These are phyloP conservation scores for Chondrilla cf. caribensis DNA, from an alignment of 37 sponge, comb jelly and placozoan species.

Conservation along the genomic window DNA sequence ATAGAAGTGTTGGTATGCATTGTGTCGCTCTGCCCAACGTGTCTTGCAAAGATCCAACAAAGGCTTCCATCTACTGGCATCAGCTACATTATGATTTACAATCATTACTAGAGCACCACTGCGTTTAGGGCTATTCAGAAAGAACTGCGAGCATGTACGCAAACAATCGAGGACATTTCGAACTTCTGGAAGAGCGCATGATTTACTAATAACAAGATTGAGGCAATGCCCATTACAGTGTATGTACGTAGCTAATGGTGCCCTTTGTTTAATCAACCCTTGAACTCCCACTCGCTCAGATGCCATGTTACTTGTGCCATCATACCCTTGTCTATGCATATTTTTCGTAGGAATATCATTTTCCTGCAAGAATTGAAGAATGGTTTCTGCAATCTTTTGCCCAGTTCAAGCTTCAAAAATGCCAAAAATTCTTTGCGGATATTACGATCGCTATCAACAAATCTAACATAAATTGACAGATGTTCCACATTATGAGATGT, in stretches of 20 bases:
- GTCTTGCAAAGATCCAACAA: constrained; percentile 50
- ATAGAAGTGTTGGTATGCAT: constrained; percentile 51
- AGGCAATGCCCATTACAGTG: constrained; percentile 60
- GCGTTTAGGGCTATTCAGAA: constrained; percentile 39
- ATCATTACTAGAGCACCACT: constrained; percentile 31
- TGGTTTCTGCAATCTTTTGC: constrained; percentile 34
- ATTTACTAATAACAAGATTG: constrained; percentile 37
- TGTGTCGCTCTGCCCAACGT: constrained; percentile 52
- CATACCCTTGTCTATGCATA: constrained; percentile 61
- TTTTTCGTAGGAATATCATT: constrained; percentile 33
- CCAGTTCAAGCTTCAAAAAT: constrained; percentile 56
- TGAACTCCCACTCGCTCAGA: constrained; percentile 38
- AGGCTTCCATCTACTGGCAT: constrained; percentile 16
- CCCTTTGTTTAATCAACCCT: constrained; percentile 31
- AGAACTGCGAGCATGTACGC: constrained; percentile 6
- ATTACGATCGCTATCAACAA: constrained; percentile 33
- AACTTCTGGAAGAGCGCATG: constrained; percentile 44
- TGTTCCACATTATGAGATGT: constrained; percentile 46
- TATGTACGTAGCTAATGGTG: constrained; percentile 47
- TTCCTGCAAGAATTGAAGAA: constrained; percentile 32
- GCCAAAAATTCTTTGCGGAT: constrained; percentile 49
- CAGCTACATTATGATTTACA: constrained; percentile 10
- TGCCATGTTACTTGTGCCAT: constrained; percentile 59
- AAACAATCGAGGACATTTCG: constrained; percentile 39
- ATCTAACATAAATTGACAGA: constrained; percentile 42